Conservation (phyloP, 2,797 vertebrate genomes). For the Hemibagrus guttatus region DNA sequence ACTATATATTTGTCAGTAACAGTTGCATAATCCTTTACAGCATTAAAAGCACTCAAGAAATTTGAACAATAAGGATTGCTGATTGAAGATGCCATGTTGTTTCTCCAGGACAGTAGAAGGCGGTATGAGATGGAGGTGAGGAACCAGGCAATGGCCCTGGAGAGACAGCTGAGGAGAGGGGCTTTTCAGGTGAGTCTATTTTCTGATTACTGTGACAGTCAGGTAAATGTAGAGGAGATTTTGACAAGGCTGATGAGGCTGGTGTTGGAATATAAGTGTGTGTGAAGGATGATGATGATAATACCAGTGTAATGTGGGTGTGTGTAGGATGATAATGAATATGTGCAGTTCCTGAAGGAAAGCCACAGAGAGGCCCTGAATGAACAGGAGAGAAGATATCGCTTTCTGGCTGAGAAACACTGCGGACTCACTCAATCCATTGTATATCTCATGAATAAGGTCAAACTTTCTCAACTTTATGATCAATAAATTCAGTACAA, state of each 20-base stretch:
- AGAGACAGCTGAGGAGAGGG: constrained; percentile 80
- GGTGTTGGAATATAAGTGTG: constrained; percentile 17
- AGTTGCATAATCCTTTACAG: neutral
- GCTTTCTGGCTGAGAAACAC: constrained; percentile 95
- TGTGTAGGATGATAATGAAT: constrained; percentile 80
- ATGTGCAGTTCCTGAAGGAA: constrained; percentile 81
- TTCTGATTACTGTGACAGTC: neutral
- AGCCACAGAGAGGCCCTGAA: constrained; percentile 84
- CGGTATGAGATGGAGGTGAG: constrained; percentile 86
- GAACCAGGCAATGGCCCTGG: constrained; percentile 74
- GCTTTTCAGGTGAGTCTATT: constrained; percentile 73
- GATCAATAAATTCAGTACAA: neutral
- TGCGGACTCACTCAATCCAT: constrained; percentile 71
- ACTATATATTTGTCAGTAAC: constrained; percentile 84
- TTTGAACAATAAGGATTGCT: neutral
- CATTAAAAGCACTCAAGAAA: neutral
- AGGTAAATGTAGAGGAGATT: constrained; percentile 4
- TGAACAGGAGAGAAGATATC: constrained; percentile 92
- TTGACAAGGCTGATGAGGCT: constrained; percentile 7
- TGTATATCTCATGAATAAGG: constrained; percentile 74
- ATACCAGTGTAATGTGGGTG: constrained; percentile 29
- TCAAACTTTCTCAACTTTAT: constrained; percentile 41
- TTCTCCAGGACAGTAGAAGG: constrained; percentile 82
- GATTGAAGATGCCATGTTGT: neutral
- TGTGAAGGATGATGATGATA: constrained; percentile 23